Conservation (phyloP, 2,797 vertebrate species). For the Urocyon cinereoargenteus region DNA sequence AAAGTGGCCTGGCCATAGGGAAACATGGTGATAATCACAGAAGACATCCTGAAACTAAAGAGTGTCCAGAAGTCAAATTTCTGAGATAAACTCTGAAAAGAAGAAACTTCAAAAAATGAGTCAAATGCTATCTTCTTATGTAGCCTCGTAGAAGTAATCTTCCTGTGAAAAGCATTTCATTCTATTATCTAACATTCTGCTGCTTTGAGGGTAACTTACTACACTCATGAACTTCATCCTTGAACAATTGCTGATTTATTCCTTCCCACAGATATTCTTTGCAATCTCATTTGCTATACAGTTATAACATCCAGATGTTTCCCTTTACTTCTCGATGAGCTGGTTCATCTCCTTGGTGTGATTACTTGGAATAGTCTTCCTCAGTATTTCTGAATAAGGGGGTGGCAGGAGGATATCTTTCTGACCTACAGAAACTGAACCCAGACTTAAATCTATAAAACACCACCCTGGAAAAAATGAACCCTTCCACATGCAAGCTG, state of each 20-base stretch:
- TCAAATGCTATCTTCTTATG: background rate
- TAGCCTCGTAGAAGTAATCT: background rate
- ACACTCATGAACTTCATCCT: background rate
- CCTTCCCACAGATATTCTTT: background rate
- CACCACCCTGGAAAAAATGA: background rate
- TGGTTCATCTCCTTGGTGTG: conserved; percentile 17
- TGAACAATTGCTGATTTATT: background rate
- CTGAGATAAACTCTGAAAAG: background rate
- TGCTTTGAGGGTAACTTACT: background rate
- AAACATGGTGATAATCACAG: background rate
- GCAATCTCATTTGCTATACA: background rate
- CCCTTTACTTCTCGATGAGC: background rate
- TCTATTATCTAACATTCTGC: background rate
- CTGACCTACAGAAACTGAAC: background rate
- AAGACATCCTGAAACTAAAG: background rate
- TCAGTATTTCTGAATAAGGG: conserved; percentile 21
- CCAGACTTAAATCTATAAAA: conserved; percentile 27
- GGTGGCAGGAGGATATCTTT: conserved; percentile 14
- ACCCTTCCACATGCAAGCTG: conserved; percentile 20
- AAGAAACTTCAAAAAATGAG: background rate
- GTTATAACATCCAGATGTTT: background rate
- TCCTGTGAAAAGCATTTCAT: background rate
- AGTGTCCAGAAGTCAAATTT: background rate
- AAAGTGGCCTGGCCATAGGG: background rate
- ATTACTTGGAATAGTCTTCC: conserved; percentile 37